A percentile compares a stretch with the other conserved stretches of the same genome.
Evolutionary conservation across 1,140 invertebrate genomes (phyloP).

Genomic region (Capitella teleta): DNA sequence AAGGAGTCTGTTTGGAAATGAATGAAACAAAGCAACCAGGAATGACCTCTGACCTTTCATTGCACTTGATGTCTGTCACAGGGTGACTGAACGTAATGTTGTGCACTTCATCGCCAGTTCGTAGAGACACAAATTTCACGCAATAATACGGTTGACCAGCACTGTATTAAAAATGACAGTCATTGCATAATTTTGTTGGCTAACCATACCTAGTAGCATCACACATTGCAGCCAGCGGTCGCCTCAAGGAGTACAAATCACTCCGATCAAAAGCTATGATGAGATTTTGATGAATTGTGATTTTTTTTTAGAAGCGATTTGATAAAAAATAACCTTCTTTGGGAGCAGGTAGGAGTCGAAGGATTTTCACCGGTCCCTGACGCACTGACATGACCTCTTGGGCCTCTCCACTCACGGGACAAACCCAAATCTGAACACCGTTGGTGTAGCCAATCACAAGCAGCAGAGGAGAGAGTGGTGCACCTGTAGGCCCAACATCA

Average conservation of each 20-base stretch:
- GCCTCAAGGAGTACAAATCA: constrained; percentile 54
- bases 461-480: constrained; percentile 61
- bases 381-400: constrained; percentile 81
- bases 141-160: constrained; percentile 72
- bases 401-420: constrained; percentile 71
- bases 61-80: constrained; percentile 74
- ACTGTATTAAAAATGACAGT: constrained; percentile 30
- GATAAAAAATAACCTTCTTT: no score
- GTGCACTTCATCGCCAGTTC: constrained; percentile 71
- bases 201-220: constrained; percentile 52
- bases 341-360: constrained; percentile 72
- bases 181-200: not conserved
- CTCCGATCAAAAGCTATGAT: constrained; percentile 50
- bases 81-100: constrained; percentile 82
- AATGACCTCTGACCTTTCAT: constrained; percentile 43
- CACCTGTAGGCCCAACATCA: constrained; percentile 34
- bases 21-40: not conserved
- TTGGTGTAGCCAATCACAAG: constrained; percentile 73
- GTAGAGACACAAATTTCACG: constrained; percentile 79
- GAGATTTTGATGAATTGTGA: no score
- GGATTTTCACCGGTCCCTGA: constrained; percentile 69
- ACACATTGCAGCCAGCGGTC: constrained; percentile 77
- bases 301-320: no score
- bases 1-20: constrained; percentile 45
- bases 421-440: constrained; percentile 56